These are phyloP conservation scores for Bungarus multicinctus DNA, from an alignment of 2,113 vertebrate genomes.

Conservation along the genomic window DNA sequence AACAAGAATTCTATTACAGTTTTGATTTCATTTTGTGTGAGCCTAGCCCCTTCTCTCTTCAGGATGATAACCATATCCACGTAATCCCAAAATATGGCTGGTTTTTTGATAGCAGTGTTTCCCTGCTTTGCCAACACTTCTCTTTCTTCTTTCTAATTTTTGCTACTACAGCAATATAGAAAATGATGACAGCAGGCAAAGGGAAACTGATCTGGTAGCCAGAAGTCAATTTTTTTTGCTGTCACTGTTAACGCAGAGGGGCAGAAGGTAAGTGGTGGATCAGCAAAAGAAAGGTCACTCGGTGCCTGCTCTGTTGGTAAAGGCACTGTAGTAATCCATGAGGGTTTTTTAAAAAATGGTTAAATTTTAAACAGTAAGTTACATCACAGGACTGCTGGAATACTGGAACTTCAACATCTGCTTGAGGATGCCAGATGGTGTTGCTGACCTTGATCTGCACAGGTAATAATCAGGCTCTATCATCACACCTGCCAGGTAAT, in stretches of 20 bases:
- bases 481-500: not conserved
- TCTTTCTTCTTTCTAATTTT: not conserved
- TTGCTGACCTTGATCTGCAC: not conserved
- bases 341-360: not conserved
- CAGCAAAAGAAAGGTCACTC: not conserved
- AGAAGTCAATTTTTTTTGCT: not conserved
- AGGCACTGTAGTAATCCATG: not conserved
- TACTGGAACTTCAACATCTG: not conserved
- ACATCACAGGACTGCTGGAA: not conserved
- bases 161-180: not conserved
- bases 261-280: not conserved
- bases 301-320: not conserved
- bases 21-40: not conserved
- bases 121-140: not conserved
- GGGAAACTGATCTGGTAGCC: not conserved
- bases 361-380: not conserved
- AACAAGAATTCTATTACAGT: not conserved
- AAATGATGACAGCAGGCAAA: not conserved
- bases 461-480: not conserved
- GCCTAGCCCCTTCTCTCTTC: not conserved
- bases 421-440: not conserved
- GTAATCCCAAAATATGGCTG: not conserved
- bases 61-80: not conserved
- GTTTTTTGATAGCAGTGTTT: not conserved
- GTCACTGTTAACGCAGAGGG: not conserved